Evolutionary conservation across 2,797 vertebrate species (phyloP).

Genomic region (Liasis olivaceus): DNA sequence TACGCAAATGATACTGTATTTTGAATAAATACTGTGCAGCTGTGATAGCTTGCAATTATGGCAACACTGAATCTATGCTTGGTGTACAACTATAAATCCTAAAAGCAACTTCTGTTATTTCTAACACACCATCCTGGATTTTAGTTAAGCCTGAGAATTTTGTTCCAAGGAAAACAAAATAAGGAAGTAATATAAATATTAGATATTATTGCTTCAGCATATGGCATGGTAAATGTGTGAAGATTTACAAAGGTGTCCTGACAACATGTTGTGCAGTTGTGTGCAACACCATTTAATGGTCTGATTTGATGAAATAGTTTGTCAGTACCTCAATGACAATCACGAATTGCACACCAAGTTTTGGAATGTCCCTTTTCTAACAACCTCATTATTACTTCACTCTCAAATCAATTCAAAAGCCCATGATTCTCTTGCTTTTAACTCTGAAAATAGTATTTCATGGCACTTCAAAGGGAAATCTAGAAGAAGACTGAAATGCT

Average conservation of each 20-base stretch:
- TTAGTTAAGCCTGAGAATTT: conserved; percentile 50
- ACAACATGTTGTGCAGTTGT: conserved; percentile 64
- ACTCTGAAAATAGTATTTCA: conserved; percentile 14
- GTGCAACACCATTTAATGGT: conserved; percentile 58
- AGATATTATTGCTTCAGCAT: conserved; percentile 55
- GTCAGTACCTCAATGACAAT: conserved; percentile 56
- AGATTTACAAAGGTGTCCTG: conserved; percentile 61
- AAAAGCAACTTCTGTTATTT: conserved; percentile 58
- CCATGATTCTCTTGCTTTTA: conserved; percentile 1
- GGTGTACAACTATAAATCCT: conserved; percentile 53
- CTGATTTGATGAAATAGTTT: conserved; percentile 61
- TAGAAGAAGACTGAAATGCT: background rate
- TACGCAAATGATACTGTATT: conserved; percentile 66
- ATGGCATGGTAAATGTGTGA: conserved; percentile 61
- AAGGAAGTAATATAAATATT: conserved; percentile 66
- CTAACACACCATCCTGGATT: conserved; percentile 52
- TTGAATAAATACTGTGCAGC: conserved; percentile 65
- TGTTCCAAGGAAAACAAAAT: conserved; percentile 47
- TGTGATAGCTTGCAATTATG: conserved; percentile 64
- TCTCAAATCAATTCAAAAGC: conserved; percentile 60
- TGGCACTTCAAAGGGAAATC: conserved; percentile 26
- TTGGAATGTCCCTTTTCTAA: conserved; percentile 56
- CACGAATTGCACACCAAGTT: conserved; percentile 57
- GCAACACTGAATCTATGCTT: conserved; percentile 30
- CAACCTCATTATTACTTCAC: conserved; percentile 61